phyloP scores from a whole-genome alignment of 1,140 invertebrate genomes.

The Drosophila watanabei region DNA sequence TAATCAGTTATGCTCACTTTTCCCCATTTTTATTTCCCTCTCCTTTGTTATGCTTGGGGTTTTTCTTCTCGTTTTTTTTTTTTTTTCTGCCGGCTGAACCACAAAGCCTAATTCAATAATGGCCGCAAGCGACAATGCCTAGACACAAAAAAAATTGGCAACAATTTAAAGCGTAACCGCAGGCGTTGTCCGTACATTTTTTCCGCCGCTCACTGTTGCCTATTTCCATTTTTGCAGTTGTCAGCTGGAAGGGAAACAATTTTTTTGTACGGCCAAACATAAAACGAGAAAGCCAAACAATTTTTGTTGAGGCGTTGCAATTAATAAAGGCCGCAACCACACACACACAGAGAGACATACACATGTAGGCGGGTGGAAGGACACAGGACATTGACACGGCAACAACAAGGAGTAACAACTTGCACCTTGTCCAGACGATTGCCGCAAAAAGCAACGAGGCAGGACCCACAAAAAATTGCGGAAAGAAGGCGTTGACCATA shows the following conservation, averaged over 20 bases:
- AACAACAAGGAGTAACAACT: slow-evolving; percentile 40
- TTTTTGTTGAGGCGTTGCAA: slow-evolving; percentile 80
- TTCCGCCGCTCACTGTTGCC: slow-evolving; percentile 11
- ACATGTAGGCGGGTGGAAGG: slow-evolving; percentile 29
- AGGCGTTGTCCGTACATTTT: slow-evolving; percentile 55
- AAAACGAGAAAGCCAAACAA: slow-evolving; percentile 67
- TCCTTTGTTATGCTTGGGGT: slow-evolving; percentile 2
- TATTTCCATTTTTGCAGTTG: slow-evolving; percentile 63
- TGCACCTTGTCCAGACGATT: slow-evolving; percentile 47
- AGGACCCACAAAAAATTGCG: slow-evolving; percentile 46
- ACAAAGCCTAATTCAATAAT: slow-evolving; percentile 75
- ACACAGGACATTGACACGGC: slow-evolving; percentile 72
- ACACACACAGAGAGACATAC: slow-evolving; percentile 4
- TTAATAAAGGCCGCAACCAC: slow-evolving; percentile 73
- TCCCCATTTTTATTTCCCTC: slow-evolving; percentile 2
- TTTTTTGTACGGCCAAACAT: slow-evolving; percentile 46
- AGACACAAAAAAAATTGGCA: slow-evolving; percentile 63
- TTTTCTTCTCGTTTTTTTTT: background rate
- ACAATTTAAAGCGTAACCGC: slow-evolving; percentile 77
- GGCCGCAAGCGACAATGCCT: slow-evolving; percentile 26
- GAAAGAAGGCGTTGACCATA: slow-evolving; percentile 66
- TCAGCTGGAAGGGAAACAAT: slow-evolving; percentile 47
- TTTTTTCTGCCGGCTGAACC: slow-evolving; percentile 28
- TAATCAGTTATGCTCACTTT: slow-evolving; percentile 32
- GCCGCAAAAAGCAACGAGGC: slow-evolving; percentile 28